phyloP scores from a whole-genome alignment of 2,113 vertebrate genomes.

The Maccullochella peelii region DNA sequence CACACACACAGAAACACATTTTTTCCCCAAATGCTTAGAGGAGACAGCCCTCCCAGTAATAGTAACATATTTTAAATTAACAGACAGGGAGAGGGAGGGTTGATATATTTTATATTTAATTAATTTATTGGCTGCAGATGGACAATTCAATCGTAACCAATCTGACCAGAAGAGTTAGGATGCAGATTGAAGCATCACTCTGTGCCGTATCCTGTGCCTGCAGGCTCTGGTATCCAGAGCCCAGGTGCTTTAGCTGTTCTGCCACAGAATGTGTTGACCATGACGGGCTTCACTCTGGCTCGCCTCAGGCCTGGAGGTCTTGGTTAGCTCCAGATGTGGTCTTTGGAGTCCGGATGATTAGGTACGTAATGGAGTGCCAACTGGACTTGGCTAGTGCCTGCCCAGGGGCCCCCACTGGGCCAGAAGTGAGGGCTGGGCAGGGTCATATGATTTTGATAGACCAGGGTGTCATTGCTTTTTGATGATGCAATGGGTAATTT shows the following conservation, averaged over 20 bases:
- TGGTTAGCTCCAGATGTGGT: slow-evolving; percentile 69
- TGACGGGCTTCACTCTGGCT: slow-evolving; percentile 30
- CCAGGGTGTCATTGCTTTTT: slow-evolving; percentile 49
- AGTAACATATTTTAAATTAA: slow-evolving; percentile 37
- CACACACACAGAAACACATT: slow-evolving; percentile 20
- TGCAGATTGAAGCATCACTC: slow-evolving; percentile 38
- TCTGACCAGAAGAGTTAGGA: neutral
- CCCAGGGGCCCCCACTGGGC: slow-evolving; percentile 11
- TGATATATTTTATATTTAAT: slow-evolving; percentile 20
- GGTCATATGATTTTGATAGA: slow-evolving; percentile 58
- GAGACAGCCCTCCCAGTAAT: slow-evolving; percentile 41
- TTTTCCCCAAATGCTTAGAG: neutral
- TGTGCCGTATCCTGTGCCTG: neutral
- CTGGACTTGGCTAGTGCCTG: slow-evolving; percentile 41
- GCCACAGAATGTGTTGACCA: slow-evolving; percentile 48
- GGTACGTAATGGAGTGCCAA: slow-evolving; percentile 50
- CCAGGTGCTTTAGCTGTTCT: slow-evolving; percentile 52
- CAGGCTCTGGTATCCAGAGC: slow-evolving; percentile 29
- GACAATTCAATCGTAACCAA: slow-evolving; percentile 41
- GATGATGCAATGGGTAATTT: slow-evolving; percentile 67
- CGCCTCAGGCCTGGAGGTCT: slow-evolving; percentile 44
- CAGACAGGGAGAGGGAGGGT: neutral
- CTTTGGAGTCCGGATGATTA: slow-evolving; percentile 59
- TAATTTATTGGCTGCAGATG: slow-evolving; percentile 47
- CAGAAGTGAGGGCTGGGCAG: slow-evolving; percentile 24